A percentile compares a stretch with the other conserved stretches of the same genome.
Evolutionary conservation across 2,888 invertebrate species (phyloP).

Genomic region (Desoria tigrina): DNA sequence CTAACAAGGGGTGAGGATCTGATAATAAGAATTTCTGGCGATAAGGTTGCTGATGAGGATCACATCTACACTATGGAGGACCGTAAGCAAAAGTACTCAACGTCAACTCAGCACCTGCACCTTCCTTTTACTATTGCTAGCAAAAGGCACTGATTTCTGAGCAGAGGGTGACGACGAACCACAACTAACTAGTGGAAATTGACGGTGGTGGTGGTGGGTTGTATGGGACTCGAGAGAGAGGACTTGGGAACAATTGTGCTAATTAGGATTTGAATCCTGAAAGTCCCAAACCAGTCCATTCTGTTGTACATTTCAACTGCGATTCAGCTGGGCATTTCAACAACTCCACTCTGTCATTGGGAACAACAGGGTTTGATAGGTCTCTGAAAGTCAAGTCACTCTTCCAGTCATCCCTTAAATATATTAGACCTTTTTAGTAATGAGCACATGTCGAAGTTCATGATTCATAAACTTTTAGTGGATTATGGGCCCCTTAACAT

Average conservation of each 20-base stretch:
- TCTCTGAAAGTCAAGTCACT: slow-evolving; percentile 1
- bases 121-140: background rate
- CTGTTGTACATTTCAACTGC: slow-evolving; percentile 4
- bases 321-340: slow-evolving; percentile 23
- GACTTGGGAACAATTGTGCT: slow-evolving; percentile 43
- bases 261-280: slow-evolving; percentile 43
- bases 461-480: background rate
- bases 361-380: slow-evolving; percentile 15
- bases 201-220: background rate
- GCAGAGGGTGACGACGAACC: slow-evolving; percentile 7
- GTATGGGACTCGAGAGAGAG: too few species aligned
- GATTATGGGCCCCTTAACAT: too few species aligned
- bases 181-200: too few species aligned
- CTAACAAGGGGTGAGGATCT: slow-evolving; percentile 17
- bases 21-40: too few species aligned
- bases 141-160: slow-evolving; percentile 6
- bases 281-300: slow-evolving; percentile 23
- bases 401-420: background rate
- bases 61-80: slow-evolving; percentile 26
- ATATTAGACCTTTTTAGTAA: background rate
- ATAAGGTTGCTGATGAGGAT: too few species aligned
- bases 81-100: slow-evolving; percentile 40
- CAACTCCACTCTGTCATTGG: slow-evolving; percentile 40
- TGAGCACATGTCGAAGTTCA: slow-evolving; percentile 7
- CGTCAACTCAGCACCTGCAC: slow-evolving; percentile 50